phyloP scores from a whole-genome alignment of 37 sponge, comb jelly and placozoan genomes.

The Ephydatia muelleri region DNA sequence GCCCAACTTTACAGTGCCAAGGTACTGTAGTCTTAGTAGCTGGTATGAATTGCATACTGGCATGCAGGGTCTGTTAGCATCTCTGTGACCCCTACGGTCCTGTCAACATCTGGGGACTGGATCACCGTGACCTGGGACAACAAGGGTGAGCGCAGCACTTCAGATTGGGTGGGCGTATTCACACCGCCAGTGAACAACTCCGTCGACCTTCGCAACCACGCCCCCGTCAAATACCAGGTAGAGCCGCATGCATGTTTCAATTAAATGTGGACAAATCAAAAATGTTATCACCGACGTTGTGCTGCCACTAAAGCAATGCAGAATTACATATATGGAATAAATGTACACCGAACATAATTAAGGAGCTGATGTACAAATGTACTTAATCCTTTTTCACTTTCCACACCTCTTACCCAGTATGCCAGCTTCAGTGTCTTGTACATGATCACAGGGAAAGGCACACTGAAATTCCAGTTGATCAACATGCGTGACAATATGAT shows the following conservation, averaged over 20 bases:
- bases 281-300: no score
- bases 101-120: slow-evolving; percentile 60
- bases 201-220: slow-evolving; percentile 35
- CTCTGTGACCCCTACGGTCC: not conserved
- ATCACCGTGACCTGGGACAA: slow-evolving; percentile 48
- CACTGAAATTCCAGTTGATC: slow-evolving; percentile 32
- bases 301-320: no score
- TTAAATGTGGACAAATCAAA: no score
- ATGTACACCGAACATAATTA: no score
- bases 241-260: no score
- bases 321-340: no score
- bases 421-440: slow-evolving; percentile 7
- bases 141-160: slow-evolving; percentile 13
- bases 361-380: no score
- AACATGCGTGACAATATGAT: slow-evolving; percentile 45
- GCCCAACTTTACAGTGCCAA: no score
- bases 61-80: no score
- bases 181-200: slow-evolving; percentile 40
- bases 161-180: slow-evolving; percentile 67
- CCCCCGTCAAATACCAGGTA: slow-evolving; percentile 61
- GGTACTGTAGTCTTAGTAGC: no score
- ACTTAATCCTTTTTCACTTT: not conserved
- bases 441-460: slow-evolving; percentile 25
- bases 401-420: slow-evolving; percentile 5
- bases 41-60: no score